A percentile compares a stretch with the other conserved stretches of the same genome.
Evolutionary conservation across 1,140 invertebrate genomes (phyloP).

Genomic region (Trichomalopsis sarcophagae): DNA sequence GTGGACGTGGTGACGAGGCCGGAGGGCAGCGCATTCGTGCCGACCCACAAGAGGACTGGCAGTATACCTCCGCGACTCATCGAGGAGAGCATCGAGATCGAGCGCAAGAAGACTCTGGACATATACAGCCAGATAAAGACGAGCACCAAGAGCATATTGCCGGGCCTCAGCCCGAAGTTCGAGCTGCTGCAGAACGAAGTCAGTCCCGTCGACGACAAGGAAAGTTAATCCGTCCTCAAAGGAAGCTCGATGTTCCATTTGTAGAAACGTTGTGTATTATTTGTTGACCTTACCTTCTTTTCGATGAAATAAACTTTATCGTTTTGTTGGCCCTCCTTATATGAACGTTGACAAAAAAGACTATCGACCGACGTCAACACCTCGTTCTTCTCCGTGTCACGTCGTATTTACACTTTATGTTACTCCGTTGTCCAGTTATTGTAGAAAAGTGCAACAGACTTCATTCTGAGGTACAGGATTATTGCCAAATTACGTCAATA

Average conservation of each 20-base stretch:
- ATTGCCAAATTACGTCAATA: neutral
- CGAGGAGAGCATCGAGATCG: slow-evolving; percentile 66
- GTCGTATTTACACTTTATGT: neutral
- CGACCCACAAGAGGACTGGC: slow-evolving; percentile 67
- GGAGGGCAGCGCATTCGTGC: slow-evolving; percentile 65
- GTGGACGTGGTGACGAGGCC: slow-evolving; percentile 53
- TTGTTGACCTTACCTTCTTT: neutral
- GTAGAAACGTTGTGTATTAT: neutral
- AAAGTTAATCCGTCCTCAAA: slow-evolving; percentile 69
- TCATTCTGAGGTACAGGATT: neutral
- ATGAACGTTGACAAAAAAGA: neutral
- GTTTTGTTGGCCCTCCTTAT: neutral
- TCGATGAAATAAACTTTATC: neutral
- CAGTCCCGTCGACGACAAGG: slow-evolving; percentile 72
- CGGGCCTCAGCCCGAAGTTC: slow-evolving; percentile 69
- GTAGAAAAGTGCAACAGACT: too few relatives aligned
- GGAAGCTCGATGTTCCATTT: slow-evolving; percentile 20
- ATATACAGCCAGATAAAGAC: slow-evolving; percentile 73
- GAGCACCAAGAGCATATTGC: slow-evolving; percentile 69
- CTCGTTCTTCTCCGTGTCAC: neutral
- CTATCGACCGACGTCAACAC: neutral
- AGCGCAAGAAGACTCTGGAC: slow-evolving; percentile 69
- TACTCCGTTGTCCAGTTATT: too few relatives aligned
- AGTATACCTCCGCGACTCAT: slow-evolving; percentile 71
- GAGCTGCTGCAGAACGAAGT: slow-evolving; percentile 72